Percentiles rank a stretch among this genome's conserved stretches.
Evolutionary conservation across 2,797 vertebrate species (phyloP).

Genomic region (Liparis tanakae): DNA sequence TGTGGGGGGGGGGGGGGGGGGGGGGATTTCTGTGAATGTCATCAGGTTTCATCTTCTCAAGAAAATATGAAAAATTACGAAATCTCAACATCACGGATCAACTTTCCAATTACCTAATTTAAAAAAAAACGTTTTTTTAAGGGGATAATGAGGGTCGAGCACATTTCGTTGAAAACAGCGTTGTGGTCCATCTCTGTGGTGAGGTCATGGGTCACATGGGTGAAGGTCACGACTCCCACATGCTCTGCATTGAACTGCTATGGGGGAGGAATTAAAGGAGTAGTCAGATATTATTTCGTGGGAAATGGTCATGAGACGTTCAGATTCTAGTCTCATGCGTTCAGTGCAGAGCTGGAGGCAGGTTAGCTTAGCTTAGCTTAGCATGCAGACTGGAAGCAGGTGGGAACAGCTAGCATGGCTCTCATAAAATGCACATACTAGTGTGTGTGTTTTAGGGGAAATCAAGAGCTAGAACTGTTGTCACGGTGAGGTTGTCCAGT

Average conservation of each 20-base stretch:
- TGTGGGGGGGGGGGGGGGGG: too few species aligned
- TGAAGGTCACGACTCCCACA: constrained; percentile 21
- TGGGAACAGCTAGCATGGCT: background rate
- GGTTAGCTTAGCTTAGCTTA: background rate
- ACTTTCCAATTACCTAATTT: too few species aligned
- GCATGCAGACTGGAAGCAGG: background rate
- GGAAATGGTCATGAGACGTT: background rate
- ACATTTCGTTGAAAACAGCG: background rate
- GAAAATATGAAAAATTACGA: constrained; percentile 10
- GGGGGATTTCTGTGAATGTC: constrained; percentile 25
- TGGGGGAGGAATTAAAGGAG: background rate
- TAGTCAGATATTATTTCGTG: background rate
- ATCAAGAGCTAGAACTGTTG: background rate
- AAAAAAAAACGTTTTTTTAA: background rate
- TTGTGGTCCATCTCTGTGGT: background rate
- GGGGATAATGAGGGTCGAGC: background rate
- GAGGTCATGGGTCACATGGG: constrained; percentile 13
- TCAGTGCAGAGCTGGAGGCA: background rate
- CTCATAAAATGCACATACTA: background rate
- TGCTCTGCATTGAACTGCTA: background rate
- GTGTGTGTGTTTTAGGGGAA: background rate
- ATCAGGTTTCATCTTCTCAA: constrained; percentile 19
- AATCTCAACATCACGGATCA: background rate
- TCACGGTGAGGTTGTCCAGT: background rate
- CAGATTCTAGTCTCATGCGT: background rate